phyloP scores from a whole-genome alignment of 2,797 vertebrate genomes.

The Protosalanx chinensis region DNA sequence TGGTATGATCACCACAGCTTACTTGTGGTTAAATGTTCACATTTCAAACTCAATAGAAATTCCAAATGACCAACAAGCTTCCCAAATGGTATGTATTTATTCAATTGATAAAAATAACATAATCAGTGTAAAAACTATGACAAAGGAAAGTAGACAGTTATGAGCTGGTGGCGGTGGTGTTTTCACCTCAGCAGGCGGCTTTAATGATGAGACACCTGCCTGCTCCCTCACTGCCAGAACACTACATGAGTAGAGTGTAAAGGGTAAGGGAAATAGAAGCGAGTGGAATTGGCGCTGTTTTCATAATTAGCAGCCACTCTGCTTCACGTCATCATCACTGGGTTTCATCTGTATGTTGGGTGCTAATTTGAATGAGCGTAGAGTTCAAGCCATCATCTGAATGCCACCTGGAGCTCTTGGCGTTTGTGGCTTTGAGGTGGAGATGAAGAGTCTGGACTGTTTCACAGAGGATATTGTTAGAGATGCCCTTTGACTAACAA shows the following conservation, averaged over 20 bases:
- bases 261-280: neutral
- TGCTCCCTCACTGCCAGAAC: constrained; percentile 3
- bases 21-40: neutral
- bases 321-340: constrained; percentile 8
- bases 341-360: constrained; percentile 1
- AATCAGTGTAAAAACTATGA: neutral
- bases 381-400: neutral
- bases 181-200: constrained; percentile 4
- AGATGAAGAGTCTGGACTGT: neutral
- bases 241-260: constrained; percentile 3
- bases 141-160: neutral
- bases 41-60: neutral
- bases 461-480: neutral
- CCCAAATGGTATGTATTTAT: too few relatives aligned
- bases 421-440: neutral
- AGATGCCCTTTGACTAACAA: neutral
- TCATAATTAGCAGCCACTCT: constrained; percentile 19
- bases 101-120: too few relatives aligned
- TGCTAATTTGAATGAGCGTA: constrained; percentile 17
- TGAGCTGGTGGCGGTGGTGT: neutral
- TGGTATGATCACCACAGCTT: too few relatives aligned
- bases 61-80: neutral
- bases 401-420: constrained; percentile 14
- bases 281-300: constrained; percentile 7
- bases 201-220: constrained; percentile 8